These are phyloP conservation scores for Grus americana DNA, from an alignment of 2,113 vertebrate species.

Conservation along the genomic window DNA sequence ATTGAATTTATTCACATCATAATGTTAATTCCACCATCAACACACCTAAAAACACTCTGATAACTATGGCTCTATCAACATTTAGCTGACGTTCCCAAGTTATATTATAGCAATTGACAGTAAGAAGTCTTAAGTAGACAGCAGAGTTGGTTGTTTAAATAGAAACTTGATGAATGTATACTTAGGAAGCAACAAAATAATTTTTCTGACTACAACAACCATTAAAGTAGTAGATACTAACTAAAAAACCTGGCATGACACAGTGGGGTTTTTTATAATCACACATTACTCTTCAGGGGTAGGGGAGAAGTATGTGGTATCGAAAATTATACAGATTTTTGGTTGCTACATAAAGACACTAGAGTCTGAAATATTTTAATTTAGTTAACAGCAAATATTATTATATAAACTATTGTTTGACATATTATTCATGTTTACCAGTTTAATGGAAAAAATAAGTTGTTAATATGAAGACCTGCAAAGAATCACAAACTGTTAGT, in stretches of 20 bases:
- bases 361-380: neutral
- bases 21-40: neutral
- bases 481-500: neutral
- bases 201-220: neutral
- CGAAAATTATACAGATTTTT: neutral
- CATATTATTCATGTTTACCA: neutral
- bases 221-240: neutral
- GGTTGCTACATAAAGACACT: neutral
- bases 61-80: neutral
- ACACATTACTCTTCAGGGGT: neutral
- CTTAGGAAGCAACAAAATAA: neutral
- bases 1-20: neutral
- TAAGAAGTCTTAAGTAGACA: neutral
- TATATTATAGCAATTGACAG: neutral
- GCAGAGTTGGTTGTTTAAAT: neutral
- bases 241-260: neutral
- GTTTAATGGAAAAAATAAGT: neutral
- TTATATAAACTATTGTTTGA: neutral
- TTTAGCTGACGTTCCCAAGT: neutral
- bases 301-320: neutral
- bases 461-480: neutral
- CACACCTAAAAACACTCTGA: neutral
- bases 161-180: neutral
- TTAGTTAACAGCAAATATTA: neutral
- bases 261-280: neutral